Evolutionary conservation across 2,888 invertebrate genomes (phyloP).

Genomic region (Vanessa cardui): DNA sequence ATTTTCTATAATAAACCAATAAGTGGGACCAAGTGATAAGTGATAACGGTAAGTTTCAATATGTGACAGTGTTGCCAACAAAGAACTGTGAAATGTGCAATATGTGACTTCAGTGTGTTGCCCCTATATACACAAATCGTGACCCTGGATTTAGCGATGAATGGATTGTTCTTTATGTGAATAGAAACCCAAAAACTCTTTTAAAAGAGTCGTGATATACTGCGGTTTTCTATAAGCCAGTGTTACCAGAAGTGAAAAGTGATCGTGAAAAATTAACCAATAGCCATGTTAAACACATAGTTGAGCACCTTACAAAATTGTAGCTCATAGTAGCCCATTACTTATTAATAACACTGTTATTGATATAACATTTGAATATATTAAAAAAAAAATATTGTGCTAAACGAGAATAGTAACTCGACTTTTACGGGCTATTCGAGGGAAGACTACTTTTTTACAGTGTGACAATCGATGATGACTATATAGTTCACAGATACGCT

Average conservation of each 20-base stretch:
- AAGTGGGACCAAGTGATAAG: slow-evolving; percentile 80
- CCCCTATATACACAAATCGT: slow-evolving; percentile 39
- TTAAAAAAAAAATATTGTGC: no score
- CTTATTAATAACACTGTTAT: no score
- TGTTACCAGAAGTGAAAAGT: slow-evolving; percentile 64
- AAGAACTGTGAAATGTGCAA: slow-evolving; percentile 72
- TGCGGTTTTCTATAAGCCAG: slow-evolving; percentile 53
- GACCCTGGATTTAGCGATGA: slow-evolving; percentile 54
- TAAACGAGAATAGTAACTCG: no score
- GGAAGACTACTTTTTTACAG: no score
- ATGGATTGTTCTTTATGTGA: slow-evolving; percentile 52
- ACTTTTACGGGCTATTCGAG: no score
- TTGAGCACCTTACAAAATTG: no score
- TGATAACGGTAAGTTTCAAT: slow-evolving; percentile 75
- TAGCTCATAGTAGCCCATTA: no score
- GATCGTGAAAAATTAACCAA: slow-evolving; percentile 22
- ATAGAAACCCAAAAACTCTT: slow-evolving; percentile 10
- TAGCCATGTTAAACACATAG: background rate
- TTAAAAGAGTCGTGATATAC: slow-evolving; percentile 32
- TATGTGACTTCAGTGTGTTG: slow-evolving; percentile 71
- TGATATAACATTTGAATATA: no score
- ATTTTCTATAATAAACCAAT: slow-evolving; percentile 54
- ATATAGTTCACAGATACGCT: slow-evolving; percentile 17
- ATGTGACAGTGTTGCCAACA: slow-evolving; percentile 63
- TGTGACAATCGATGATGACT: no score